Evolutionary conservation across 2,888 invertebrate genomes (phyloP).

Genomic region (Ophonus ardosiacus): DNA sequence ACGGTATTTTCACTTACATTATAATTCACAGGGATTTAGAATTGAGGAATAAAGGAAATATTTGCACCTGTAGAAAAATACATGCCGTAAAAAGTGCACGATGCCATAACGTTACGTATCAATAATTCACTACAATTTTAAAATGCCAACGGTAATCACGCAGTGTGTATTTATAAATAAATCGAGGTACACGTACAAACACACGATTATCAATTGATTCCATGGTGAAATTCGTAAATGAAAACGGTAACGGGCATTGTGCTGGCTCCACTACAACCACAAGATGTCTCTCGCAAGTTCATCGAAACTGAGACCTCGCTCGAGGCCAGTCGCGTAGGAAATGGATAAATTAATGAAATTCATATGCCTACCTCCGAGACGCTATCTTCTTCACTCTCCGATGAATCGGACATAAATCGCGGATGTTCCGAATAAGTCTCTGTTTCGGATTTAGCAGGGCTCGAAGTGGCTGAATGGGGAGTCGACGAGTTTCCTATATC

Average conservation of each 20-base stretch:
- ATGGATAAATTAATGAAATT: slow-evolving; percentile 67
- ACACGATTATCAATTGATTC: slow-evolving; percentile 51
- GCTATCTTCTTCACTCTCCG: slow-evolving; percentile 97
- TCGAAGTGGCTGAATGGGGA: slow-evolving; percentile 91
- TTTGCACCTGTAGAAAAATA: slow-evolving; percentile 41
- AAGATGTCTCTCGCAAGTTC: slow-evolving; percentile 84
- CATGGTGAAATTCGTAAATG: slow-evolving; percentile 59
- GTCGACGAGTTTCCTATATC: slow-evolving; percentile 85
- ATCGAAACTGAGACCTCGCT: slow-evolving; percentile 76
- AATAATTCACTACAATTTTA: slow-evolving; percentile 42
- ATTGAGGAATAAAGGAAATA: slow-evolving; percentile 42
- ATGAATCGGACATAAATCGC: slow-evolving; percentile 94
- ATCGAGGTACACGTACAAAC: slow-evolving; percentile 45
- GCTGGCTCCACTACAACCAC: slow-evolving; percentile 71
- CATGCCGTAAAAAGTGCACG: slow-evolving; percentile 35
- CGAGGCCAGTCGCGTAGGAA: slow-evolving; percentile 71
- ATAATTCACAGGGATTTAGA: neutral
- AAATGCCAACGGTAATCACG: slow-evolving; percentile 38
- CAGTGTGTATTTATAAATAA: slow-evolving; percentile 54
- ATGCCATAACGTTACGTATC: slow-evolving; percentile 51
- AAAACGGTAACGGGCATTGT: slow-evolving; percentile 65
- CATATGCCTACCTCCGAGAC: slow-evolving; percentile 91
- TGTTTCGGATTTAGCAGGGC: slow-evolving; percentile 90
- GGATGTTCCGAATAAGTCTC: slow-evolving; percentile 92
- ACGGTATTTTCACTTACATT: slow-evolving; percentile 19